Conservation (phyloP, 2,888 invertebrate genomes). For the Pandemis corylana region DNA sequence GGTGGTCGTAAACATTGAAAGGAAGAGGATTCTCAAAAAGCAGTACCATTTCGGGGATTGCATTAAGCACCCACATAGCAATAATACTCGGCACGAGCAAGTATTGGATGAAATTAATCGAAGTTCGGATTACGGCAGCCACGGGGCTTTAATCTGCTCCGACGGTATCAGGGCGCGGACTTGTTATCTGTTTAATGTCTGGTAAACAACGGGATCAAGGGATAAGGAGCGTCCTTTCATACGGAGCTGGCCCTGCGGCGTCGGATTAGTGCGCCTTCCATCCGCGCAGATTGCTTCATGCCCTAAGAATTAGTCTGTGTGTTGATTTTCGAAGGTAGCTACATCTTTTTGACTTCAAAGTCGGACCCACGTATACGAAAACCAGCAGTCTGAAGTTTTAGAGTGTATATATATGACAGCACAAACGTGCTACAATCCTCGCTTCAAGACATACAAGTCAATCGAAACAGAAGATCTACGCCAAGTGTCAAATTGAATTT, state of each 20-base stretch:
- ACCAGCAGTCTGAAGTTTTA: background rate
- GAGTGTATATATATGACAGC: background rate
- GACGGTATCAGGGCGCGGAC: constrained; percentile 82
- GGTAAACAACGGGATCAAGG: constrained; percentile 86
- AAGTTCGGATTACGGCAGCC: constrained; percentile 80
- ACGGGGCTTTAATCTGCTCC: constrained; percentile 80
- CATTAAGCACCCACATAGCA: constrained; percentile 36
- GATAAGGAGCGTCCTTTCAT: constrained; percentile 84
- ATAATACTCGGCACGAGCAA: constrained; percentile 64
- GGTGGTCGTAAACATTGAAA: constrained; percentile 24
- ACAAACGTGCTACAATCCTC: background rate
- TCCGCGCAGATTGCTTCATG: constrained; percentile 74
- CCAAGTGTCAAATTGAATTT: constrained; percentile 15
- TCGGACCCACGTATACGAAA: background rate
- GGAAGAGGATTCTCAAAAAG: constrained; percentile 2
- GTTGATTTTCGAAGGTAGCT: constrained; percentile 45
- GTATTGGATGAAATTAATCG: constrained; percentile 85
- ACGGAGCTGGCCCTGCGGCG: constrained; percentile 79
- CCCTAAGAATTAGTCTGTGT: constrained; percentile 57
- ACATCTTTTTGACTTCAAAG: background rate
- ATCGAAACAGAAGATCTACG: background rate
- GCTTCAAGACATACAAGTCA: background rate
- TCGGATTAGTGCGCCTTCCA: constrained; percentile 75
- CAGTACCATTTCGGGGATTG: background rate
- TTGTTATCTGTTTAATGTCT: constrained; percentile 86